Evolutionary conservation across 2,113 vertebrate genomes (phyloP).

Genomic region (Campylorhamphus procurvoides): DNA sequence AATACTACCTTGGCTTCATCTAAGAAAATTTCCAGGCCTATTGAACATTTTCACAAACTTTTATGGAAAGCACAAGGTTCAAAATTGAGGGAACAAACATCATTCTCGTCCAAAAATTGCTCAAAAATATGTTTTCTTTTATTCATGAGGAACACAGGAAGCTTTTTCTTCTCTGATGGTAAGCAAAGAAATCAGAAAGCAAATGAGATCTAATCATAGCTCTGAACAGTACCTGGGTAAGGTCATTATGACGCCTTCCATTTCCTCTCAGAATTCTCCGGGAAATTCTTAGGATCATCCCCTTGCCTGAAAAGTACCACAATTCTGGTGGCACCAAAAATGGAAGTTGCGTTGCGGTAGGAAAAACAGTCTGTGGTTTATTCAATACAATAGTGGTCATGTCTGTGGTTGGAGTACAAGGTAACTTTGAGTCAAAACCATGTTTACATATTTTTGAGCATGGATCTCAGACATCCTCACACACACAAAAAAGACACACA

Average conservation of each 20-base stretch:
- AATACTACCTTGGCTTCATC: not conserved
- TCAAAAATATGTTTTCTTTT: not conserved
- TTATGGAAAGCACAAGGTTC: not conserved
- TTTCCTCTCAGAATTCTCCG: slow-evolving; percentile 8
- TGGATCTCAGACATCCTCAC: not conserved
- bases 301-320: not conserved
- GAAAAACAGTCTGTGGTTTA: not conserved
- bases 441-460: not conserved
- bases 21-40: slow-evolving; percentile 26
- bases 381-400: not conserved
- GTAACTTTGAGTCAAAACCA: not conserved
- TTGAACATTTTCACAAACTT: not conserved
- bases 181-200: not conserved
- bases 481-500: not conserved
- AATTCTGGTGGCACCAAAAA: not conserved
- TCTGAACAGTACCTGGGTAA: not conserved
- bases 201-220: not conserved
- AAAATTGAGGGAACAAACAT: not conserved
- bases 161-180: not conserved
- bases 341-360: not conserved
- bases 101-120: not conserved
- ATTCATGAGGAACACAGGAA: not conserved
- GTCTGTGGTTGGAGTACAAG: not conserved
- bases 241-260: not conserved
- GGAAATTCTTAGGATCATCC: slow-evolving; percentile 26